phyloP scores from a whole-genome alignment of 2,113 vertebrate genomes.

The Tetraodon nigroviridis region DNA sequence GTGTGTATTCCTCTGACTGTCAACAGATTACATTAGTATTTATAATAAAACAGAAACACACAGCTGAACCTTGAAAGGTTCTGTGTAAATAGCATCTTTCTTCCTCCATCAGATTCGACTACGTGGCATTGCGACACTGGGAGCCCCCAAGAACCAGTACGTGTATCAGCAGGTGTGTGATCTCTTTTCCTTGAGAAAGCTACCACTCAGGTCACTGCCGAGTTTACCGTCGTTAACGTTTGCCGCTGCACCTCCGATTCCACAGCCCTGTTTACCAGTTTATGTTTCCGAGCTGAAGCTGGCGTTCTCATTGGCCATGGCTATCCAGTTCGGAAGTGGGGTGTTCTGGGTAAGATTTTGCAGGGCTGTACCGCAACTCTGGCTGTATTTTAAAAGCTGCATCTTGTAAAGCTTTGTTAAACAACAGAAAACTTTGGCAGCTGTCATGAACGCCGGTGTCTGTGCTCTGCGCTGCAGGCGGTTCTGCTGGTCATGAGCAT shows the following conservation, averaged over 20 bases:
- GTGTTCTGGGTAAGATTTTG: constrained; percentile 60
- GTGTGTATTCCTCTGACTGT: constrained; percentile 38
- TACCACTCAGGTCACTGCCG: background rate
- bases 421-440: no score
- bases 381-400: background rate
- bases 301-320: constrained; percentile 60
- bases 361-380: no score
- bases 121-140: constrained; percentile 60
- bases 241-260: background rate
- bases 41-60: no score
- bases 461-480: constrained; percentile 33
- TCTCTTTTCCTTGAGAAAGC: no score
- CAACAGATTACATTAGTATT: no score
- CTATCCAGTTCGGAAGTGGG: constrained; percentile 65
- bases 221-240: background rate
- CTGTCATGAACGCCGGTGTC: background rate
- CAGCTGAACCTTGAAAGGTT: background rate
- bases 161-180: constrained; percentile 64
- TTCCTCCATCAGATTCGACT: constrained; percentile 52
- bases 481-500: constrained; percentile 64
- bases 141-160: constrained; percentile 68
- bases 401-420: no score
- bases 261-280: constrained; percentile 61
- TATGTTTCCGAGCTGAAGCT: constrained; percentile 63
- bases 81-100: background rate